A percentile compares a stretch with the other conserved stretches of the same genome.
phyloP scores from a whole-genome alignment of 2,113 vertebrate genomes.

The Phocoena phocoena region DNA sequence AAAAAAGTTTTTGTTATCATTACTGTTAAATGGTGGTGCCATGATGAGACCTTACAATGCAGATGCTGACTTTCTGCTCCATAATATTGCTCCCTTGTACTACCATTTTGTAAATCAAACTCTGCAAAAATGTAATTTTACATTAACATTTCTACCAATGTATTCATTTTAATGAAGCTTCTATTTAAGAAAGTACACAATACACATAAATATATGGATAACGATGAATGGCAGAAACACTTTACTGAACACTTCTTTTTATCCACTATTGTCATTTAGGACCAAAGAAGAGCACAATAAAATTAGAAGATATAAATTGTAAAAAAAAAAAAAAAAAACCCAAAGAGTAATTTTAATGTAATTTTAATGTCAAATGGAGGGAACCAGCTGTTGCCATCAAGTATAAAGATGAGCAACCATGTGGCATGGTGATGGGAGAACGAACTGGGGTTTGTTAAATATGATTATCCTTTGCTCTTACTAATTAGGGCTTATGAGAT shows the following conservation, averaged over 20 bases:
- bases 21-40: background rate
- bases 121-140: background rate
- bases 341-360: background rate
- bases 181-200: conserved; percentile 36
- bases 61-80: background rate
- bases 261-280: background rate
- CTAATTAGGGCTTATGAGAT: background rate
- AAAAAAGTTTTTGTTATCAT: background rate
- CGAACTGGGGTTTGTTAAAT: background rate
- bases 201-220: background rate
- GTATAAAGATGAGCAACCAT: background rate
- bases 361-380: background rate
- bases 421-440: background rate
- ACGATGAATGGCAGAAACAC: background rate
- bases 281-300: background rate
- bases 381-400: background rate
- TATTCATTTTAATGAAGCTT: conserved; percentile 17
- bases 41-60: background rate
- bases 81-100: background rate
- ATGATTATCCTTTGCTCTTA: background rate
- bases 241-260: background rate
- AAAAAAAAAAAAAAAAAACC: background rate
- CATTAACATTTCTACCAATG: background rate
- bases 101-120: background rate
- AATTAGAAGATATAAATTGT: background rate